Conservation (phyloP, 2,113 vertebrate genomes). For the Scophthalmus maximus region DNA sequence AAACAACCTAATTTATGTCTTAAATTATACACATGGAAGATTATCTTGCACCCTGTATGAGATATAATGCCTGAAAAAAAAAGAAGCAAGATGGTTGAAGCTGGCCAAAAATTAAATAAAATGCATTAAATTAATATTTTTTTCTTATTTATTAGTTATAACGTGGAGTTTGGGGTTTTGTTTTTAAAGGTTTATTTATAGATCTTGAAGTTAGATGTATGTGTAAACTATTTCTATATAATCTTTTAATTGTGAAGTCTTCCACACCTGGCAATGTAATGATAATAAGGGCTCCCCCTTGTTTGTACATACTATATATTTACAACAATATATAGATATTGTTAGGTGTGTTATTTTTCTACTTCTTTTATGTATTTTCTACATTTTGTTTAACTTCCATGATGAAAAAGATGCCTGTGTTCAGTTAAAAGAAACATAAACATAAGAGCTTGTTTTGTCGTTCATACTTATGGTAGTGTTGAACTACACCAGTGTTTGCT, state of each 20-base stretch:
- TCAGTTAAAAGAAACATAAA: constrained; percentile 36
- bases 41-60: constrained; percentile 77
- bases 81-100: constrained; percentile 70
- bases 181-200: constrained; percentile 81
- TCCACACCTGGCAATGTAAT: constrained; percentile 64
- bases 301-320: constrained; percentile 76
- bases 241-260: constrained; percentile 74
- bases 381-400: constrained; percentile 61
- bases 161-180: constrained; percentile 62
- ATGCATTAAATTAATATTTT: constrained; percentile 83
- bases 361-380: constrained; percentile 61
- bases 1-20: constrained; percentile 85
- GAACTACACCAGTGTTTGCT: constrained; percentile 30
- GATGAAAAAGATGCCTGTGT: constrained; percentile 45
- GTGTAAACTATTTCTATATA: constrained; percentile 73
- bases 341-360: constrained; percentile 79
- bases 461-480: constrained; percentile 14
- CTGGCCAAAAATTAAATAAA: constrained; percentile 77
- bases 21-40: constrained; percentile 84
- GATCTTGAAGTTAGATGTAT: constrained; percentile 75
- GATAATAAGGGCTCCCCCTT: constrained; percentile 58
- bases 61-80: constrained; percentile 60
- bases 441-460: constrained; percentile 43
- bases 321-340: constrained; percentile 71
- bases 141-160: constrained; percentile 84